Conservation (phyloP, 2,113 vertebrate species). For the Phocoena sinus region DNA sequence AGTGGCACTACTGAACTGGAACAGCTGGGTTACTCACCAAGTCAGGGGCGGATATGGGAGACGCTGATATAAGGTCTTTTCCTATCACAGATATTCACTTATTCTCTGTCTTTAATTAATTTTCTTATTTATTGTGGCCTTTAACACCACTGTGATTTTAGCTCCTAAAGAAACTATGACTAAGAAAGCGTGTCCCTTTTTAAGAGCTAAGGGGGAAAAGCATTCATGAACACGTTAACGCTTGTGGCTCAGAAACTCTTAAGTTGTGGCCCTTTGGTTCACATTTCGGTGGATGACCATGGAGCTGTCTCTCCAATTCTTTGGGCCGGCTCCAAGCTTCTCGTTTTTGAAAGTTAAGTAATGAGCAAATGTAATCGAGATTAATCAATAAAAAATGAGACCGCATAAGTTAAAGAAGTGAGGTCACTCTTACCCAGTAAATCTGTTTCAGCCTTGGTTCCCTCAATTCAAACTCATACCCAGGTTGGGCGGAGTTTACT, state of each 20-base stretch:
- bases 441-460: background rate
- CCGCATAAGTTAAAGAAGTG: background rate
- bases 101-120: background rate
- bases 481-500: background rate
- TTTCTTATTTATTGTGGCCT: background rate
- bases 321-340: background rate
- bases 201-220: background rate
- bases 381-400: background rate
- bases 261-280: background rate
- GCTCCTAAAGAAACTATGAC: background rate
- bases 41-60: background rate
- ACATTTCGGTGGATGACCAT: background rate
- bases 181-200: background rate
- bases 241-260: background rate
- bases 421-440: background rate
- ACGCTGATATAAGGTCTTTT: background rate
- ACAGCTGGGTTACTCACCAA: background rate
- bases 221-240: background rate
- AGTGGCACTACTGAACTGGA: background rate
- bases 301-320: background rate
- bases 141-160: conserved; percentile 4
- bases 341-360: background rate
- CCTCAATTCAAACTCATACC: background rate
- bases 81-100: background rate
- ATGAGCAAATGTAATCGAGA: background rate